Conservation (phyloP, 2,797 vertebrate genomes). For the Rhynchotus rufescens region DNA sequence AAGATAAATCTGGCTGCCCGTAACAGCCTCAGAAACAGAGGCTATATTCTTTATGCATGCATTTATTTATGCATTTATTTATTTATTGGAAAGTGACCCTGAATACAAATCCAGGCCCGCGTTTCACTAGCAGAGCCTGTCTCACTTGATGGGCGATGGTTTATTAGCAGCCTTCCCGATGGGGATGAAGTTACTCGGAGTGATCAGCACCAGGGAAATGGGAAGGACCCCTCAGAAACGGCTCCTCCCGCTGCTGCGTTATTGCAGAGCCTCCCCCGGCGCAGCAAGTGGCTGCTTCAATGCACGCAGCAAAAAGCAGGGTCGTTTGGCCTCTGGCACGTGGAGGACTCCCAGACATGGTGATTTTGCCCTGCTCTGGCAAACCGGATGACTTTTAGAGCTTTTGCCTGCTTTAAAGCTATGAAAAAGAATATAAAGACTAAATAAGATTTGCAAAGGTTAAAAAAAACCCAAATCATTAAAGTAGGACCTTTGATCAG, state of each 20-base stretch:
- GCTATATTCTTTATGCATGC: not conserved
- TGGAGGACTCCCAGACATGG: not conserved
- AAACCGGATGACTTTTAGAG: rapidly evolving
- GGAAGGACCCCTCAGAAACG: not conserved
- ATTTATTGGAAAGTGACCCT: not conserved
- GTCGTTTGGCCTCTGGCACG: not conserved
- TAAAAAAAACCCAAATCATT: too few relatives aligned
- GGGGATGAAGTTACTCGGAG: not conserved
- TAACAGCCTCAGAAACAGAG: not conserved
- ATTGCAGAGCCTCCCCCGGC: rapidly evolving
- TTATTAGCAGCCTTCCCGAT: not conserved
- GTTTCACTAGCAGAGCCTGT: not conserved
- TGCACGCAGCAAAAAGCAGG: not conserved
- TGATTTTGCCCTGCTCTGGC: not conserved
- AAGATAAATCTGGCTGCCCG: not conserved
- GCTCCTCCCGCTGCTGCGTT: not conserved
- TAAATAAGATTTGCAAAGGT: too few relatives aligned
- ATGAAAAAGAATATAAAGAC: not conserved
- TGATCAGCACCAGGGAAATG: not conserved
- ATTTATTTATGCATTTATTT: not conserved
- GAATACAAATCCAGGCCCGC: not conserved
- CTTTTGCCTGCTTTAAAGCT: not conserved
- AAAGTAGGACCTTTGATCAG: too few relatives aligned
- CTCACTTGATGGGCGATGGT: not conserved
- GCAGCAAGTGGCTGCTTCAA: not conserved